Evolutionary conservation across 1,140 invertebrate species (phyloP), one percentile per base, ranked within the genome.

Genomic region (Penaeus indicus): DNA sequence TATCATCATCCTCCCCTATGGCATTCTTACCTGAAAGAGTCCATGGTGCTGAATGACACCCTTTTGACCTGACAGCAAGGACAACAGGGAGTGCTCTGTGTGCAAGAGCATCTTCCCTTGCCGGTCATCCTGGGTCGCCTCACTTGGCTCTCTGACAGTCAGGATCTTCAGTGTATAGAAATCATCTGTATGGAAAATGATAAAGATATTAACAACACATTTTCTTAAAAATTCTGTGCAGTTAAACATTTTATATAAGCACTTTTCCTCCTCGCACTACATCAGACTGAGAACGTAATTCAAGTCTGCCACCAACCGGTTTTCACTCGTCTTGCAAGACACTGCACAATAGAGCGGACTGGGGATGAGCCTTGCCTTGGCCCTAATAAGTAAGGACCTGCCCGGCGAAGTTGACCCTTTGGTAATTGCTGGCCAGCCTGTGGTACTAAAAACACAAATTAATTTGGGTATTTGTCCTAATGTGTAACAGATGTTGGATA

Each of bases 81-180:
- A 96, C 42, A 96, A 93, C 22, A 97, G 92, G 22, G 96, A 96
- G 93, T 96, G 96, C 92, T 97, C 96, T 3, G 96, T 96, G 91
- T 97, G 96, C 13, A 97, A 92, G 21, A 97, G 92, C 95, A 97
- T 96, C 93, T 97, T 97, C 8, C 96, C 96, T 93, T 97, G 96
- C 69, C 94, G 93, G 91, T 97, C 96, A 93, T 97, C 96, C 90
- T 96, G 95, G 1, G 94, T 95, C 92, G 96, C 96, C 85, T 94
- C 93, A 81, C 94, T 93, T 8, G 93, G 93, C 21, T 95, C 92
- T 91, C 93, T 93, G 69, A 95, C 80, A 7, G 94, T 94, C 78
- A 95, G 91, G 88, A 95, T 94, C 94, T 97, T 97, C 25, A 97
- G 92, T 27, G 95, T 95, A 92, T 95, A 96, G 92, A 96, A 97